A percentile compares a stretch with the other conserved stretches of the same genome.
Conservation (phyloP, 2,797 vertebrate species). For the Phyllotis vaccarum region DNA sequence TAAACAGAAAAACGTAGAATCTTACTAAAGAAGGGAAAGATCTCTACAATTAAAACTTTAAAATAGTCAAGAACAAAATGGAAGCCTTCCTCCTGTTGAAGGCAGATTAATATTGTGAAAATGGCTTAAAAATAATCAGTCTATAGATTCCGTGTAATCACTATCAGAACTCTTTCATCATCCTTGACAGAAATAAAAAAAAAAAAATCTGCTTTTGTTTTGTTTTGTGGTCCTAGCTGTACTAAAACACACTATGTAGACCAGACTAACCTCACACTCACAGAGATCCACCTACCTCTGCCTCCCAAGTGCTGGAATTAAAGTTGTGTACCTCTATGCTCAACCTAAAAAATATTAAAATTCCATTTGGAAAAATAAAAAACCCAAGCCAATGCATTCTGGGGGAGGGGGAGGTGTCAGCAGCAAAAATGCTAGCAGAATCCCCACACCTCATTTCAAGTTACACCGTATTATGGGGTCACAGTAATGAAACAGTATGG, state of each 20-base stretch:
- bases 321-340: neutral
- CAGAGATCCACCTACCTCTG: neutral
- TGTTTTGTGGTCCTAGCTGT: neutral
- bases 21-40: neutral
- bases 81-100: neutral
- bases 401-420: neutral
- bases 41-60: neutral
- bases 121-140: neutral
- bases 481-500: neutral
- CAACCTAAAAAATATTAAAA: neutral
- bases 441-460: neutral
- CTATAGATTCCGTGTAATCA: neutral
- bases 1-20: neutral
- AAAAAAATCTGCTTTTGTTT: neutral
- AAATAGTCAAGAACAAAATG: neutral
- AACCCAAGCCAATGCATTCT: neutral
- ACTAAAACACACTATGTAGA: neutral
- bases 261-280: neutral
- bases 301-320: neutral
- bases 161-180: neutral
- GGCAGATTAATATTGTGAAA: neutral
- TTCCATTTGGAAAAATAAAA: neutral
- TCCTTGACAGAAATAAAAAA: neutral
- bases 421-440: neutral
- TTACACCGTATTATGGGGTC: neutral